Percentiles rank a stretch among this genome's conserved stretches.
These are phyloP conservation scores for Poecilia gillii DNA, from an alignment of 2,797 vertebrate genomes.

Conservation along the genomic window DNA sequence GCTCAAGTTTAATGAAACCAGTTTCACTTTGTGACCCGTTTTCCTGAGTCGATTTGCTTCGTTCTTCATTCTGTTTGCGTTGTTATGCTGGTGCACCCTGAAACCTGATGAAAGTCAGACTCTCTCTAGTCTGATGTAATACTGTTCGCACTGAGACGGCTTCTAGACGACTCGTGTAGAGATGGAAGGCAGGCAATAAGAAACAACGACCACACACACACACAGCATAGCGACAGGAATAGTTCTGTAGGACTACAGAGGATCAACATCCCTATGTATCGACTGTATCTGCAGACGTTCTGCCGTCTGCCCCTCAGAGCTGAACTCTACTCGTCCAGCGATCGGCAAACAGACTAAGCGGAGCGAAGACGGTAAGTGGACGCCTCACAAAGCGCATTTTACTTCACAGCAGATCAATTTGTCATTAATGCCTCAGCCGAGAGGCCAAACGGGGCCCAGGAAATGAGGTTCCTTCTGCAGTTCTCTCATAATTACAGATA, in stretches of 20 bases:
- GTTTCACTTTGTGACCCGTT: not conserved
- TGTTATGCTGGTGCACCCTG: not conserved
- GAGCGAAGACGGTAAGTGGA: constrained; percentile 17
- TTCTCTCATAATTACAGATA: constrained; percentile 7
- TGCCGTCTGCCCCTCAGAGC: constrained; percentile 1
- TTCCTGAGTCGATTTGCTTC: not conserved
- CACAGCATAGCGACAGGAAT: not conserved
- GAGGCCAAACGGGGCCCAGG: constrained; percentile 18
- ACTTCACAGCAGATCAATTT: constrained; percentile 18
- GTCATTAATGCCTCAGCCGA: constrained; percentile 20
- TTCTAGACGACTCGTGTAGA: constrained; percentile 5
- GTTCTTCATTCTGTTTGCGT: not conserved
- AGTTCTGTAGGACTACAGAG: not conserved
- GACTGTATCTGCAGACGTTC: constrained; percentile 18
- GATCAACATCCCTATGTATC: not conserved
- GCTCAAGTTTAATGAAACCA: not conserved
- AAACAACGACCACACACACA: not conserved
- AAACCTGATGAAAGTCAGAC: constrained; percentile 42
- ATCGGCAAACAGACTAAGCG: constrained; percentile 33
- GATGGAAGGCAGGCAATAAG: constrained; percentile 5
- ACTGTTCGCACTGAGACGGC: constrained; percentile 21
- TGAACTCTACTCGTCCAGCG: not conserved
- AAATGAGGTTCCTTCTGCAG: constrained; percentile 24
- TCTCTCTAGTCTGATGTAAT: constrained; percentile 46
- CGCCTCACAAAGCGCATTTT: not conserved